Percentiles rank a stretch among this genome's conserved stretches.
Evolutionary conservation across 2,797 vertebrate species (phyloP).

Genomic region (Lemur catta): DNA sequence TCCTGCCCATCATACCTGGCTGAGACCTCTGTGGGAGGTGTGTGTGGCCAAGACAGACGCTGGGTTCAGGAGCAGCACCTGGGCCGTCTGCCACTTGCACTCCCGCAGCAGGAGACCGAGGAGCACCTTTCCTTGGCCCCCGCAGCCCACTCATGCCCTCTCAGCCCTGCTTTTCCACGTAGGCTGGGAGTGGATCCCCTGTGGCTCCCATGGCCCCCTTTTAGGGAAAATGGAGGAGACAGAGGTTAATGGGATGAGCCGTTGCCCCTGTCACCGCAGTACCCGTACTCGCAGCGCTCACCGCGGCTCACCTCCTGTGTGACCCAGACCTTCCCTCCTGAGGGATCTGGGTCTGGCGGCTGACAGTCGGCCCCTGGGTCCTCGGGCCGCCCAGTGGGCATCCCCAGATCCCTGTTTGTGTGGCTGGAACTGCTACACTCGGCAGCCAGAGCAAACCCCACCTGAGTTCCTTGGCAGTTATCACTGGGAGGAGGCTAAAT

Average conservation of each 20-base stretch:
- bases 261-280: too few relatives aligned
- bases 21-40: neutral
- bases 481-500: neutral
- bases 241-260: neutral
- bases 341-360: neutral
- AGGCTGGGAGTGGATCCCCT: neutral
- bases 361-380: neutral
- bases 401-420: neutral
- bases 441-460: neutral
- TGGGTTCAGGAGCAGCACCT: neutral
- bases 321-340: neutral
- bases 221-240: neutral
- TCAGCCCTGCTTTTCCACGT: neutral
- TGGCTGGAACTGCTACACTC: neutral
- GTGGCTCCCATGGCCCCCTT: neutral
- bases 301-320: neutral
- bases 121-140: neutral
- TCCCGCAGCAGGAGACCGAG: neutral
- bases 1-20: neutral
- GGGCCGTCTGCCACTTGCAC: neutral
- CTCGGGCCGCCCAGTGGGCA: too few relatives aligned
- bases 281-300: neutral
- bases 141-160: neutral
- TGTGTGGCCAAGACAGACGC: too few relatives aligned
- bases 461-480: neutral